Base-by-base conservation (phyloP, 1,140 invertebrate species). In the Acromyrmex heyeri region DNA sequence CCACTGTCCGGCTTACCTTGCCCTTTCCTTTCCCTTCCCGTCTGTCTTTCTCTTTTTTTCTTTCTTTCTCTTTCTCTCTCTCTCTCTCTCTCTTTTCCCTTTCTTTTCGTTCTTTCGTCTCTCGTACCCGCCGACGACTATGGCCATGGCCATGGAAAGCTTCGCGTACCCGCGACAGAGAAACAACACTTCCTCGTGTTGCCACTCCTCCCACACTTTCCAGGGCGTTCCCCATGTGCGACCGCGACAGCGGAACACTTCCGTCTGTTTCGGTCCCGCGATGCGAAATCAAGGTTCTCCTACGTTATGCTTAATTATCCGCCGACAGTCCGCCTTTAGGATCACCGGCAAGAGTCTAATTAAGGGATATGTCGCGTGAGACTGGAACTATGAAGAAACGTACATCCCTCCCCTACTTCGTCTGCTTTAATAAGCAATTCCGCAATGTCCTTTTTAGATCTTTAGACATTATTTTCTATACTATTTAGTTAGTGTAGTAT, bases 1-100 rank as follows among this genome's bases (percentile, higher is more conserved):
- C 92, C 92, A 92, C 92, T 91, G 88, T 91, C 92, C 91, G 75
- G 82, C 85, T 85, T 91, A 90, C 79, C 90, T 90, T 92, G 91
- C 91, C 91, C 88, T 89, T 82, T 77, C 91, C 86, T 88, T 91
- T 87, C 81, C 88, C 78, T 85, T 88, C 53, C 79, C 70, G 48
- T 70, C 87, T 76, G 76, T 90, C 76, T 88, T 86, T 30, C 27
- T 30, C 27, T 30, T 30, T 30, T 30, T 30, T 3, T 30, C 2
- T 30, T 3, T 30, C 27, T 30, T 3, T 85, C 65, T 85, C 21
- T 65, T 53, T 75, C 30, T 34, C 30, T 34, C 21, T 44, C 55
- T 57, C 62, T 87, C 69, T 59, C 59, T 76, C 75, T 70, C 70
- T 75, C 62, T 69, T 85, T 79, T 85, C 67, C 65, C 78, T 88